Percentiles rank a stretch among this genome's conserved stretches.
Evolutionary conservation across 1,140 invertebrate genomes (phyloP).

Genomic region (Goniozus legneri): DNA sequence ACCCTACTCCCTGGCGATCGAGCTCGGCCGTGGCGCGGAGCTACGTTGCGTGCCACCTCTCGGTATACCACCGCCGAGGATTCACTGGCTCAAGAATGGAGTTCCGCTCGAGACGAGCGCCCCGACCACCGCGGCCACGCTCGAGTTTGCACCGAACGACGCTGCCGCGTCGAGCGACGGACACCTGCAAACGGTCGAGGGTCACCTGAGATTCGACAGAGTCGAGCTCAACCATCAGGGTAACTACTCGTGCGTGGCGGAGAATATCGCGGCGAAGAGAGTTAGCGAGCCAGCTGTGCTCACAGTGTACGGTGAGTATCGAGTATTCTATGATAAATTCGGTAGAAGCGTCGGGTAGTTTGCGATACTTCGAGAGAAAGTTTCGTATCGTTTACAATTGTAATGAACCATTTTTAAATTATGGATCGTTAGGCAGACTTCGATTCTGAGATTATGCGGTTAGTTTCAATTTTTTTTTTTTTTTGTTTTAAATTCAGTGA

Average conservation of each 20-base stretch:
- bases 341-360: no score
- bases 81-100: constrained; percentile 78
- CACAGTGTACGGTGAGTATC: constrained; percentile 92
- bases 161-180: constrained; percentile 65
- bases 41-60: constrained; percentile 85
- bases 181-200: constrained; percentile 57
- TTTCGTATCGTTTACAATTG: no score
- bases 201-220: constrained; percentile 84
- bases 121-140: constrained; percentile 56
- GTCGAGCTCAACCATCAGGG: constrained; percentile 64
- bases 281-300: constrained; percentile 82
- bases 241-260: constrained; percentile 96
- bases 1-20: constrained; percentile 81
- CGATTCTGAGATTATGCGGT: no score
- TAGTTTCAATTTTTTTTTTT: no score
- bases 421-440: no score
- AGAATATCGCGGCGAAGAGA: constrained; percentile 87
- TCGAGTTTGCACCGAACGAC: constrained; percentile 53
- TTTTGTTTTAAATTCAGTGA: no score
- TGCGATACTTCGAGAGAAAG: no score
- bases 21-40: constrained; percentile 78
- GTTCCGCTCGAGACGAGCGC: constrained; percentile 61
- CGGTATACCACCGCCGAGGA: constrained; percentile 78
- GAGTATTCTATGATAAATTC: no score
- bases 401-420: no score